phyloP scores from a whole-genome alignment of 2,797 vertebrate species.

The Caiman crocodilus region DNA sequence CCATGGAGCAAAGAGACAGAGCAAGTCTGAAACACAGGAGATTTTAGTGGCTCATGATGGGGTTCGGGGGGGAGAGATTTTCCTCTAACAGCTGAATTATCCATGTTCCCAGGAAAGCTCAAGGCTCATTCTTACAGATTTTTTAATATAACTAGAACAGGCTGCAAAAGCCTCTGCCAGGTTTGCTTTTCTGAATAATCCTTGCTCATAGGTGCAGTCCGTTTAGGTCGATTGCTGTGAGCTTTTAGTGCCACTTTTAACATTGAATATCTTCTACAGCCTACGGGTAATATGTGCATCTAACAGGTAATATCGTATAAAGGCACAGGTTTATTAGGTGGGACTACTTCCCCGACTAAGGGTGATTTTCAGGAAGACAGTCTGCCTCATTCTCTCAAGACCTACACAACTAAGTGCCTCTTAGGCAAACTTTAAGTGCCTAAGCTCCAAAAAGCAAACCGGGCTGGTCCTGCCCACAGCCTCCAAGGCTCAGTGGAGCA shows the following conservation, averaged over 20 bases:
- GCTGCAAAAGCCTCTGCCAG: background rate
- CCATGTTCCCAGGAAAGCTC: background rate
- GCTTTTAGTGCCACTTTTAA: background rate
- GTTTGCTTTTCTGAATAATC: fast-evolving
- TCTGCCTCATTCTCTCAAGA: no score
- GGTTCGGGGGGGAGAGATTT: background rate
- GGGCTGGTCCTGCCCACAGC: no score
- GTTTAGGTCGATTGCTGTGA: background rate
- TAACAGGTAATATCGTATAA: background rate
- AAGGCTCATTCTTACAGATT: background rate
- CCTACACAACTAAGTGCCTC: no score
- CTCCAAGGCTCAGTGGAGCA: no score
- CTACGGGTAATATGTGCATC: background rate
- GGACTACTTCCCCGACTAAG: background rate
- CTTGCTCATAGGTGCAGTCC: background rate
- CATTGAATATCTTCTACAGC: background rate
- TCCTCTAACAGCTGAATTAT: background rate
- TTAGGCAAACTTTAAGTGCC: no score
- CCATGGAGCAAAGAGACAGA: background rate
- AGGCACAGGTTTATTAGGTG: background rate
- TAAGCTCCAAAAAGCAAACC: no score
- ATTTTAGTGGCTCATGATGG: background rate
- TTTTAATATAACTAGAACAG: background rate
- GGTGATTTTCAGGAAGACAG: background rate
- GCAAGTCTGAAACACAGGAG: background rate